Conservation (phyloP, 2,113 vertebrate species). For the Tympanuchus pallidicinctus region DNA sequence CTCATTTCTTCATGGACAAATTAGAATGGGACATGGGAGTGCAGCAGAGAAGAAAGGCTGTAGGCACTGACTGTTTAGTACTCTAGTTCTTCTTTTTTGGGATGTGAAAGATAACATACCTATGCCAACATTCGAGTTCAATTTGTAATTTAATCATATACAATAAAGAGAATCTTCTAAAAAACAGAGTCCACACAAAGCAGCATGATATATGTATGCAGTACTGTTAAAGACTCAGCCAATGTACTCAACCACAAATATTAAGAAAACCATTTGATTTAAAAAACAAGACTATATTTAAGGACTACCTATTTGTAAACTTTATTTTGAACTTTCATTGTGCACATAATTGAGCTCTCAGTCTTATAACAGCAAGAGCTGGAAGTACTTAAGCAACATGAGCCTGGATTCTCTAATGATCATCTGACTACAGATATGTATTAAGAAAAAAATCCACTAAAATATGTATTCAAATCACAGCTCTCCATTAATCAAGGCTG, state of each 20-base stretch:
- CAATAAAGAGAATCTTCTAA: not conserved
- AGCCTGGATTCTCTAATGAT: constrained; percentile 17
- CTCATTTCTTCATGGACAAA: not conserved
- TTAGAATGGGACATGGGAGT: not conserved
- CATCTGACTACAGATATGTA: constrained; percentile 15
- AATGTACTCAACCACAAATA: not conserved
- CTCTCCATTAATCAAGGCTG: constrained; percentile 26
- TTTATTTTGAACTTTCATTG: not conserved
- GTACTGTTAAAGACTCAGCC: not conserved
- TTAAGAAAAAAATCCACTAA: constrained; percentile 17
- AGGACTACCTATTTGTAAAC: not conserved
- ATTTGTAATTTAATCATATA: not conserved
- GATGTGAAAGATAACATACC: not conserved
- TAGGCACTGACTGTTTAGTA: not conserved
- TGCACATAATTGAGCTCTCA: not conserved
- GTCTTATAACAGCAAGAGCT: not conserved
- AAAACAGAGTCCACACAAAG: not conserved
- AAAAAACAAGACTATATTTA: not conserved
- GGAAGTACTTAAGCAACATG: constrained; percentile 11
- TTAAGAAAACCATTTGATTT: not conserved
- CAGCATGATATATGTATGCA: not conserved
- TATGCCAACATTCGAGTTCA: rapidly evolving
- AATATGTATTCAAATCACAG: not conserved
- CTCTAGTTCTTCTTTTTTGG: not conserved
- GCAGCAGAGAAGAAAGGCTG: not conserved